Evolutionary conservation across 2,797 vertebrate species (phyloP).

Genomic region (Lepilemur ruficaudatus): DNA sequence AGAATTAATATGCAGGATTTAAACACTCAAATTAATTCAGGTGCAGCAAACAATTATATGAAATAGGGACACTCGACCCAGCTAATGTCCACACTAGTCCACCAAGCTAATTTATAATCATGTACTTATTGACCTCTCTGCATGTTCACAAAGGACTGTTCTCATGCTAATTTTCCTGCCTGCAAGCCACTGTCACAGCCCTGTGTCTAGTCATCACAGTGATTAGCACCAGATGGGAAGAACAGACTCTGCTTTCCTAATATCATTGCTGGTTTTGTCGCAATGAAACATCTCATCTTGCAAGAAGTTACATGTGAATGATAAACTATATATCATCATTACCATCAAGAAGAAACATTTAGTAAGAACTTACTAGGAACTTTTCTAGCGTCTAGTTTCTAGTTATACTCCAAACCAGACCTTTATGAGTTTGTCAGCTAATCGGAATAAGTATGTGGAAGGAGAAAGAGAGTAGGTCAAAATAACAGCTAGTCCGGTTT

Average conservation of each 20-base stretch:
- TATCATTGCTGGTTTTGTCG: neutral
- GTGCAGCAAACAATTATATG: conserved; percentile 82
- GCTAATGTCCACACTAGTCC: conserved; percentile 78
- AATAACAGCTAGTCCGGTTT: neutral
- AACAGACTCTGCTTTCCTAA: neutral
- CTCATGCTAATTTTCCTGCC: conserved; percentile 76
- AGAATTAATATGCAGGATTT: conserved; percentile 83
- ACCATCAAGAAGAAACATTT: neutral
- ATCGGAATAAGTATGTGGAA: conserved; percentile 25
- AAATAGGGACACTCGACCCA: conserved; percentile 81
- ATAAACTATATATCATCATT: neutral
- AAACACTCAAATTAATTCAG: conserved; percentile 85
- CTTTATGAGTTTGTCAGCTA: conserved; percentile 17
- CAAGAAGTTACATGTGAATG: conserved; percentile 4
- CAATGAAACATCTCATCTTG: neutral
- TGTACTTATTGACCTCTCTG: conserved; percentile 80
- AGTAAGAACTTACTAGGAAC: neutral
- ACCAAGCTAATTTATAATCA: conserved; percentile 83
- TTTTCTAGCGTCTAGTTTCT: conserved; percentile 2
- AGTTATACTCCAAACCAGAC: neutral
- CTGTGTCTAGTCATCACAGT: neutral
- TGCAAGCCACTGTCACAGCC: conserved; percentile 53
- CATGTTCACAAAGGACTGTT: conserved; percentile 61
- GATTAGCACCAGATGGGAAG: conserved; percentile 28
- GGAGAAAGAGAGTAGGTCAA: neutral